These are phyloP conservation scores for Heteromormyrus szaboi DNA, from an alignment of 2,797 vertebrate genomes.

Conservation along the genomic window DNA sequence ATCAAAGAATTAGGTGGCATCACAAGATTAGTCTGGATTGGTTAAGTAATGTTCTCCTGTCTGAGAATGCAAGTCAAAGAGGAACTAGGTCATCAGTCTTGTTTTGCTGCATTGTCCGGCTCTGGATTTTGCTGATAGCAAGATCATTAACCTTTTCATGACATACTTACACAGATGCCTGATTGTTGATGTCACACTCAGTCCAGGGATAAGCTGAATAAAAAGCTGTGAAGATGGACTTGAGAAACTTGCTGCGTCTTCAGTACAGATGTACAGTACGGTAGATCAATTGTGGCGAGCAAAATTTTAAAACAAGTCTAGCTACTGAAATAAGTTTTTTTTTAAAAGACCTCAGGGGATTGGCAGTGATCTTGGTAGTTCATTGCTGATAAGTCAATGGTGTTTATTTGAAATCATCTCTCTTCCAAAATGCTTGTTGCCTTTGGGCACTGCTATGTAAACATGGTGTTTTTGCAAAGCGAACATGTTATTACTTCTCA, in stretches of 20 bases:
- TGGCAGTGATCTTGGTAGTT: neutral
- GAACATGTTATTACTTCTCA: neutral
- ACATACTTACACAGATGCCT: neutral
- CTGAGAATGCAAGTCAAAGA: neutral
- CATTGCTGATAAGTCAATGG: neutral
- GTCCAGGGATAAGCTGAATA: neutral
- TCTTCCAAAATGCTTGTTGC: neutral
- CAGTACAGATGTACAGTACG: neutral
- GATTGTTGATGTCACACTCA: neutral
- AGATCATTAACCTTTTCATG: neutral
- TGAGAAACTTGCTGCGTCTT: neutral
- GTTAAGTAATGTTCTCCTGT: neutral
- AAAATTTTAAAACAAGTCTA: neutral
- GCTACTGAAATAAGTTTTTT: neutral
- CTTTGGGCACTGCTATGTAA: neutral
- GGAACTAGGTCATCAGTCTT: neutral
- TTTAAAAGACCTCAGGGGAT: neutral
- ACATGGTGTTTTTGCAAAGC: neutral
- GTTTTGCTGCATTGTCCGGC: neutral
- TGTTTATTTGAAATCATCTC: neutral
- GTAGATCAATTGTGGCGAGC: neutral
- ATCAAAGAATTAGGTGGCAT: neutral
- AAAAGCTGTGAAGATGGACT: neutral
- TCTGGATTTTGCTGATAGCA: neutral
- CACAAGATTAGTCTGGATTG: neutral